Evolutionary conservation across 2,888 invertebrate genomes (phyloP).

Genomic region (Lamellibrachia satsuma): DNA sequence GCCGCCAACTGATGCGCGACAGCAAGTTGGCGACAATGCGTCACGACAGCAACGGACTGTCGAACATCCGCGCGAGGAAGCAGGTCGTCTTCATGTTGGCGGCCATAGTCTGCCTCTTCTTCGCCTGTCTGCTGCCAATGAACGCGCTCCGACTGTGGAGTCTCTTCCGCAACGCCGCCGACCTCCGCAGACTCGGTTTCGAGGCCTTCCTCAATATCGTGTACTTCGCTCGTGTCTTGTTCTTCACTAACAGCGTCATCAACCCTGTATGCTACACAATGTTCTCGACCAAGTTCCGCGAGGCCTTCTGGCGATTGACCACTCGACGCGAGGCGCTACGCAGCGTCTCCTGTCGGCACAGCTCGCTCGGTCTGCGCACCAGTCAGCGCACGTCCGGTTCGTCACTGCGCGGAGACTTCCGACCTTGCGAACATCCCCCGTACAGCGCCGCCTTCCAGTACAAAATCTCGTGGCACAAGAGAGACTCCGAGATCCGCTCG

Average conservation of each 20-base stretch:
- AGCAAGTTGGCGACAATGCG: conserved; percentile 1
- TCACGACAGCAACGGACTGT: conserved; percentile 1
- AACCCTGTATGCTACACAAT: conserved; percentile 91
- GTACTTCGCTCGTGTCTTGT: conserved; percentile 81
- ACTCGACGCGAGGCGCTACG: conserved; percentile 47
- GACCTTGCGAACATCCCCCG: not conserved
- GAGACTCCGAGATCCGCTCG: not conserved
- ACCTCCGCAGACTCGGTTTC: conserved; percentile 77
- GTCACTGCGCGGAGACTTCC: not conserved
- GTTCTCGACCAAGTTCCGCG: conserved; percentile 89
- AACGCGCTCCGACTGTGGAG: conserved; percentile 88
- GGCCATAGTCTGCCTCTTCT: conserved; percentile 76
- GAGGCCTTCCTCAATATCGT: conserved; percentile 84
- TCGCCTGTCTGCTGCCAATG: conserved; percentile 88
- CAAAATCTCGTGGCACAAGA: conserved; percentile 3
- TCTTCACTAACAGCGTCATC: conserved; percentile 88
- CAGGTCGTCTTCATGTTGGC: conserved; percentile 53
- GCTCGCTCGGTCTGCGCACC: conserved; percentile 17
- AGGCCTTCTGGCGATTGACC: conserved; percentile 40
- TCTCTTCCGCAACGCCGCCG: conserved; percentile 78
- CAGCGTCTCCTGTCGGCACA: not conserved
- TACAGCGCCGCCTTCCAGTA: not conserved
- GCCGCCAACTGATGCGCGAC: conserved; percentile 22
- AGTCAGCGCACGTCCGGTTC: conserved; percentile 17
- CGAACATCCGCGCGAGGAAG: conserved; percentile 38